Conservation (phyloP, 2,113 vertebrate genomes). For the Hystrix brachyura region DNA sequence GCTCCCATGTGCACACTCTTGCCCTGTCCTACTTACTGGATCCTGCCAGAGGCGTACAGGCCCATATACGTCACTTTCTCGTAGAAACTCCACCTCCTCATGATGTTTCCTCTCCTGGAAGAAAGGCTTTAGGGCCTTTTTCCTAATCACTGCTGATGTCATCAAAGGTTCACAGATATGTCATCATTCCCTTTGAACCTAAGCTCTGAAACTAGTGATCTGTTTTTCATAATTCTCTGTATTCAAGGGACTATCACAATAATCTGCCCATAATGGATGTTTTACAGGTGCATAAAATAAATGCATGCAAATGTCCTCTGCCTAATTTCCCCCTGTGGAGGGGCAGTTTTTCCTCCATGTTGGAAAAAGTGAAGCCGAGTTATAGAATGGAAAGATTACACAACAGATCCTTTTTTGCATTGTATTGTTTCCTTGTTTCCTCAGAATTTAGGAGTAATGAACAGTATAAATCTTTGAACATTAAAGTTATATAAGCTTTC, state of each 20-base stretch:
- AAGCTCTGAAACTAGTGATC: conserved; percentile 54
- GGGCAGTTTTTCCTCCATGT: background rate
- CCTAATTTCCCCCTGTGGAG: conserved; percentile 26
- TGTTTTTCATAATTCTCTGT: conserved; percentile 71
- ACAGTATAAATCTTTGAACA: conserved; percentile 62
- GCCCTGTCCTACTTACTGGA: conserved; percentile 30
- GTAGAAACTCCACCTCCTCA: conserved; percentile 57
- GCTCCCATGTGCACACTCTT: conserved; percentile 28
- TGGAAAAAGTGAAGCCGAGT: conserved; percentile 52
- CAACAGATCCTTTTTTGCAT: conserved; percentile 12
- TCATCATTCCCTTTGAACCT: conserved; percentile 67
- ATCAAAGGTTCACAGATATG: conserved; percentile 69
- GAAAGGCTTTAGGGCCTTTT: conserved; percentile 44
- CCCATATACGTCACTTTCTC: conserved; percentile 62
- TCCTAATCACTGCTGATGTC: conserved; percentile 15
- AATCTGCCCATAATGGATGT: conserved; percentile 71
- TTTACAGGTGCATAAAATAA: conserved; percentile 77
- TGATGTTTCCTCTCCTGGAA: conserved; percentile 64
- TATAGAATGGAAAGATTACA: background rate
- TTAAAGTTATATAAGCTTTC: conserved; percentile 71
- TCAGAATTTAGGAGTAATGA: conserved; percentile 61
- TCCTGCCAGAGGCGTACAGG: conserved; percentile 59
- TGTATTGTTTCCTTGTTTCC: conserved; percentile 10
- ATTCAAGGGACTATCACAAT: conserved; percentile 64
- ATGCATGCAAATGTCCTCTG: conserved; percentile 61